Base-by-base conservation (phyloP, 2,797 vertebrate genomes). In the Gymnocypris eckloni region DNA sequence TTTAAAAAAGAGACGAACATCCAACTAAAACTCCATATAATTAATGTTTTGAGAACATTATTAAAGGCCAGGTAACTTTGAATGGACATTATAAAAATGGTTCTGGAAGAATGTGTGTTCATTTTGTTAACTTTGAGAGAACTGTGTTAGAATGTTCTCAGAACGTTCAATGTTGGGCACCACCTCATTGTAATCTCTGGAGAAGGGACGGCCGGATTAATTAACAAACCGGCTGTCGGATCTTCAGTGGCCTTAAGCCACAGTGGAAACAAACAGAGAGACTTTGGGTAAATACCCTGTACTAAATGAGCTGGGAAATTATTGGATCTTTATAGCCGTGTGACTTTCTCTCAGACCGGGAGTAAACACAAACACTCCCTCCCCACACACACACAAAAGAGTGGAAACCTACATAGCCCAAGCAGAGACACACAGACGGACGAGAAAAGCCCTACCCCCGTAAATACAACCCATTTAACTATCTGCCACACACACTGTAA, bases 291-390 rank as follows among this genome's bases (percentile, higher is more conserved):
- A 89, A 90, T 88, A 90, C 78, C 66, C 78, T 75, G 78, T 48
- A 86, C 72, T 90, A 87, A 89, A 86, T 83, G 86, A 88, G 84
- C 67, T 43, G 85, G 81, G 77, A 82, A 87, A 86, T 86, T 88
- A 85, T 82, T 73, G 84, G 84, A 88, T 88, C 73, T 81, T 83
- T 83, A 56, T 50, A 80, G 86, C 70, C 72, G 67, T 90, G 56
- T 39, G 78, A 88, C 88, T 89, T 88, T 86, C 87, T 88, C 79
- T 76, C 4, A 11, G 73, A 87, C 77, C 37, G 75, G 20, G 75
- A 86, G 88, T 86, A 90, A 89, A 87, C 89, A 86, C 87, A 89
- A 86, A 83, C 81, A 81, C 83, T 81, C 83, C 39, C 75, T 15
- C 25, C 6, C 85, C 70, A 77, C 9, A 86, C 70, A 77, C 20